Base-by-base conservation (phyloP, 23 tunicate genomes). In the Pegea sp. region DNA sequence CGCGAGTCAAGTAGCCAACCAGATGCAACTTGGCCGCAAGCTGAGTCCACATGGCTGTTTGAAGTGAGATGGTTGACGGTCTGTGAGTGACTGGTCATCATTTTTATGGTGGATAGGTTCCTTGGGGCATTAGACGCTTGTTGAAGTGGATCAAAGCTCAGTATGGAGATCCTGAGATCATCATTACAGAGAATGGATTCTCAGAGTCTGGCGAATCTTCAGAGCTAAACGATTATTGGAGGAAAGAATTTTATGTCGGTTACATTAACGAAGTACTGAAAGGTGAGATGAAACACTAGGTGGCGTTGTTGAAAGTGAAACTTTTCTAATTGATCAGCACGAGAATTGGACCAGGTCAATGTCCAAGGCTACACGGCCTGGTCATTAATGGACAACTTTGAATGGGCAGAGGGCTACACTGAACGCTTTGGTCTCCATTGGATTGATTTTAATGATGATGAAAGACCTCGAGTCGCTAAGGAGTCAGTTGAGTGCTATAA, bases 311-410 rank as follows among this genome's bases (percentile, higher is more conserved):
- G n/a, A n/a, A n/a, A n/a, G n/a, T n/a, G n/a, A n/a, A n/a, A n/a
- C n/a, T n/a, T n/a, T n/a, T n/a, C n/a, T n/a, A n/a, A n/a, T n/a
- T n/a, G n/a, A n/a, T 0, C 34, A 80, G 93, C 93, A 2, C 71
- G 71, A 13, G 31, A 58, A 4, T 26, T 54, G 3, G 96, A 84
- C 29, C 64, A 60, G 2, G 98, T 89, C 1, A 71, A 89, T 42
- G 98, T 89, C 24, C 66, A 62, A 46, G 98, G 90, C 5, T 89
- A 76, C 81, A 89, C 90, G 3, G 98, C 98, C 5, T 89, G 98
- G 98, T 89, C 98, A 7, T 46, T 89, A 11, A 89, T 89, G 98
- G 98, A 89, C 53, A 89, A 89, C 62, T 89, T 89, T 62, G 98
- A 89, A 56, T 89, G 98, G 98, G 87, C 88, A 1, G 71, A 67